Evolutionary conservation across 2,797 vertebrate genomes (phyloP).

Genomic region (Aeoliscus strigatus): DNA sequence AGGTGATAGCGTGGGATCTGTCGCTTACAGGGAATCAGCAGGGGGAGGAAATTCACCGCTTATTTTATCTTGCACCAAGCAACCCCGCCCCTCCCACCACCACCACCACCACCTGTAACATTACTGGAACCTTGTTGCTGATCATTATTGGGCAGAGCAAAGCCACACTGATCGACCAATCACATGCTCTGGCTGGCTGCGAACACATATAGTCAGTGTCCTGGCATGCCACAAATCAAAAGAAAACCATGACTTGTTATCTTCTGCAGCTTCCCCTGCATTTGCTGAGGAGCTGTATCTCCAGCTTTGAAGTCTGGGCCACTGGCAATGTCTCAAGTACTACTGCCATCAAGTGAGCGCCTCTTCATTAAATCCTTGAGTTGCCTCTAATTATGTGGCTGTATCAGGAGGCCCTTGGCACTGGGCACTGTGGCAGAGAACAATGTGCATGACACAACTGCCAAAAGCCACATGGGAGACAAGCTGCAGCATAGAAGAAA

Average conservation of each 20-base stretch:
- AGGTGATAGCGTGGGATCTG: constrained; percentile 29
- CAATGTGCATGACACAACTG: constrained; percentile 58
- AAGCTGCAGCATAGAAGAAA: constrained; percentile 13
- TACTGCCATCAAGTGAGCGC: constrained; percentile 65
- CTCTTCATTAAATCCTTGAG: constrained; percentile 74
- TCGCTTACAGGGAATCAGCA: constrained; percentile 32
- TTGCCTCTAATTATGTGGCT: constrained; percentile 70
- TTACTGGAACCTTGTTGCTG: too few species aligned
- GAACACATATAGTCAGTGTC: constrained; percentile 66
- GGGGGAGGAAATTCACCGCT: constrained; percentile 16
- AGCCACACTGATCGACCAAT: constrained; percentile 51
- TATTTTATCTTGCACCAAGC: constrained; percentile 48
- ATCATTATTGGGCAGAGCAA: constrained; percentile 39
- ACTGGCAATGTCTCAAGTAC: constrained; percentile 70
- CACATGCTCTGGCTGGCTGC: constrained; percentile 56
- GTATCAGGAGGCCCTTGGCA: constrained; percentile 50
- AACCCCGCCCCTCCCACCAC: too few species aligned
- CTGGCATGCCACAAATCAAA: constrained; percentile 76
- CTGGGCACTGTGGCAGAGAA: constrained; percentile 45
- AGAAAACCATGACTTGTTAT: constrained; percentile 79
- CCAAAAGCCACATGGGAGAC: constrained; percentile 30
- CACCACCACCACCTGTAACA: too few species aligned
- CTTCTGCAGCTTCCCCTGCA: constrained; percentile 70
- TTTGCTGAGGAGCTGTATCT: constrained; percentile 74
- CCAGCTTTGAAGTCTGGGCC: constrained; percentile 81